Base-by-base conservation (phyloP, 2,888 invertebrate genomes). In the Torymus auratus region DNA sequence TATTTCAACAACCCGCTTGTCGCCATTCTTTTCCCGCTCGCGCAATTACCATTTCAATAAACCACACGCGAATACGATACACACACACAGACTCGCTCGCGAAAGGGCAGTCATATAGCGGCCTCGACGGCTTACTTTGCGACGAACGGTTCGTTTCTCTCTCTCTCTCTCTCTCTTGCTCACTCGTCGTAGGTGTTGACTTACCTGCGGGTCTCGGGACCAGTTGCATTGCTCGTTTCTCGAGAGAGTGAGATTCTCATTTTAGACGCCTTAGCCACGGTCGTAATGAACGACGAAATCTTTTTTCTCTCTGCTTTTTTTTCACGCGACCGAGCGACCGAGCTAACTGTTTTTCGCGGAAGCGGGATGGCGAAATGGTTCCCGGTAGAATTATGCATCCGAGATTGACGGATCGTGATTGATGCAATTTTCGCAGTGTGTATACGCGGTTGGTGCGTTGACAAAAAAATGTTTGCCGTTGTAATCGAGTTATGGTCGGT, bases 261-360 rank as follows among this genome's bases (percentile, higher is more conserved):
- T 82, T 80, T 52, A 73, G 74, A 74, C 80, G 80, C 20, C 80
- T 82, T 80, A 82, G 82, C 82, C 61, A 80, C 78, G 80, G 74
- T 80, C 61, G 79, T 82, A 82, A 80, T 78, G 68, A 79, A 79
- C 70, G 65, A 15, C 68, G 67, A 74, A 58, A 62, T 69, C 10
- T 13, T 69, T 75, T 81, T 74, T 81, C 55, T 61, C 53, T 14
- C 70, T 61, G 17, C 15, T 20, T 20, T 17, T 50, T 64, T 56
- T 20, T 14, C 15, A 70, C 69, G 14, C 64, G 79, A 76, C 2
- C 28, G 28, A 7, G 28, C 1, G 28, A 82, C 69, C 69, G 79
- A 70, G 12, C 7, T 14, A 14, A 28, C 41, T 12, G 28, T 62
- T 78, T 79, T 82, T 80, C 82, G 70, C 61, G 74, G 77, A 82